Base-by-base conservation (phyloP, 2,113 vertebrate genomes). In the Pholis gunnellus region DNA sequence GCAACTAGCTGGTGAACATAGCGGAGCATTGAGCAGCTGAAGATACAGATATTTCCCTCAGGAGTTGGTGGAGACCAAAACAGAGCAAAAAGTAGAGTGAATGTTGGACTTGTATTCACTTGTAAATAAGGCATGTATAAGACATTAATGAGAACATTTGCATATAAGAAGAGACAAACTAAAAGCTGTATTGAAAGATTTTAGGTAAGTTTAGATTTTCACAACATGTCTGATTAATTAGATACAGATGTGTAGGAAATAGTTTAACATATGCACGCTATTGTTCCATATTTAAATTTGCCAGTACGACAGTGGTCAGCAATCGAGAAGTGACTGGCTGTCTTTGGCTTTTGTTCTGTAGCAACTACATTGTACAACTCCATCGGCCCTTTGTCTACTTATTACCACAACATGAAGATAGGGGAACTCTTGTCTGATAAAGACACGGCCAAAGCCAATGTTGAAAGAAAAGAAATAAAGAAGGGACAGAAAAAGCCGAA, bases 381-480 rank as follows among this genome's bases (percentile, higher is more conserved):
- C 2, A 29, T 6, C 1, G 22, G 11, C 15, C 46, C 31, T 31
- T 34, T 67, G 36, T 42, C 42, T 18, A 25, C 44, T 63, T 27
- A 71, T 44, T 82, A 73, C 10, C 50, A 57, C 29, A 65, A 25
- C 31, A 60, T 31, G 9, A 60, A 50, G 34, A 59, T 17, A 63
- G 59, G 25, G 9, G 29, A 69, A 52, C 29, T 59, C 8, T 29
- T 42, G n/a, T 63, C 27, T 63, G 36, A 61, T 18, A 31, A 25
- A 63, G n/a, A 70, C 27, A 2, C 34, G 25, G 11, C 48, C 20
- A 76, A 72, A 60, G 27, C 11, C 17, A 36, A n/a, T 50, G 34
- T 56, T 40, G 48, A 22, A 22, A 75, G 5, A 56, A 73, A 72
- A 27, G 2, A 74, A 67, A 57, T 22, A 52, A 68, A 78, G 48